Base-by-base conservation (phyloP, 2,888 invertebrate species). In the Omphaloscelis lunosa region DNA sequence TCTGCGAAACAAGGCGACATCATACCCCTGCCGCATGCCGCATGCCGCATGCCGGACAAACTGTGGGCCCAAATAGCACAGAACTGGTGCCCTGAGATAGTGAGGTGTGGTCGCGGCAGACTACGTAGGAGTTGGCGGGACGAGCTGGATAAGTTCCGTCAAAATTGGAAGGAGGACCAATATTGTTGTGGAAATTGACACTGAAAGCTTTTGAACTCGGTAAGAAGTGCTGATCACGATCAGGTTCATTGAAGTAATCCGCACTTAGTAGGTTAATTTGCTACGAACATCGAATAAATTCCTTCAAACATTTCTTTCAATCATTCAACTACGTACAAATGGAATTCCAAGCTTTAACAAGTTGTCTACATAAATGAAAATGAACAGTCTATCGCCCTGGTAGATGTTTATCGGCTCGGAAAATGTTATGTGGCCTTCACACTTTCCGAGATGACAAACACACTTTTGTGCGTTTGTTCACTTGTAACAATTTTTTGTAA, bases 371-470 rank as follows among this genome's bases (percentile, higher is more conserved):
- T 73, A 75, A 23, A 80, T 77, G 74, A 81, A 78, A 84, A 82
- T 83, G 86, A 80, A 73, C 81, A 78, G 88, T 91, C 89, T 89
- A 89, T 91, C 90, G 89, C 88, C 67, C 71, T 59, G 76, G 82
- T 83, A 79, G 87, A 92, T 90, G 89, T 87, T 88, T 90, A 91
- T 91, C 91, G 88, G 73, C 34, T 76, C 76, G 89, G 90, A 91
- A 92, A 91, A 91, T 89, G 85, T 82, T 89, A 85, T 89, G 87
- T 88, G 86, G 81, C 84, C 83, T 84, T 79, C 84, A 80, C 66
- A 51, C 34, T 59, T 58, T 59, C 61, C 63, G 27, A 80, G 88
- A 86, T 88, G 86, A 77, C 73, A 75, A 72, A 71, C 61, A 41
- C 65, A 69, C 41, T 63, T 71, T 75, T 79, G 5, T 17, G 12